Conservation (phyloP, 2,113 vertebrate genomes). For the Ammodramus savannarum region DNA sequence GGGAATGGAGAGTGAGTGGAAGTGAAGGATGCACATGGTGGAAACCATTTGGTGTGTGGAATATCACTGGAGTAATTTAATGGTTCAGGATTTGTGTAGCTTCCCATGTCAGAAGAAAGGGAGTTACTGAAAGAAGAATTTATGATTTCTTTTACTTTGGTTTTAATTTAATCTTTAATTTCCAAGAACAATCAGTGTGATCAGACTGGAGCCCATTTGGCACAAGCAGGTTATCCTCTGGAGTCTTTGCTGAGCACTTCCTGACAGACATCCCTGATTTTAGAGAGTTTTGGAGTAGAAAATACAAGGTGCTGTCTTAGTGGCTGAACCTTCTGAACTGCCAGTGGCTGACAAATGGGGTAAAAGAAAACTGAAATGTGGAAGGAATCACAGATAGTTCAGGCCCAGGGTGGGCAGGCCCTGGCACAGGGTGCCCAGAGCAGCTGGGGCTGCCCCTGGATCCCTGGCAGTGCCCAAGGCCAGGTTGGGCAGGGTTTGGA, state of each 20-base stretch:
- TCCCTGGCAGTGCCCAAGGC: background rate
- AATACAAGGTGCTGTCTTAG: background rate
- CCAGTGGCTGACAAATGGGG: background rate
- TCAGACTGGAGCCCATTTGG: background rate
- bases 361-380: background rate
- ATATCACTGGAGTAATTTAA: background rate
- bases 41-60: background rate
- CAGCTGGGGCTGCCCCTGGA: background rate
- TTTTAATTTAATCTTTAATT: background rate
- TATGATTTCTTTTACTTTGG: background rate
- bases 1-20: background rate
- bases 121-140: background rate
- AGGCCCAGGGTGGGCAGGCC: background rate
- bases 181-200: background rate
- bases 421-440: background rate
- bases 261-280: background rate
- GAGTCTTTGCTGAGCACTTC: background rate
- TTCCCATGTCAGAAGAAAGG: background rate
- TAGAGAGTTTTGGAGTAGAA: background rate
- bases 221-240: background rate
- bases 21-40: background rate
- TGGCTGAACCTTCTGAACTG: background rate
- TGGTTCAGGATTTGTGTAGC: background rate
- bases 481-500: accelerated
- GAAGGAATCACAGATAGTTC: background rate